Evolutionary conservation across 2,113 vertebrate species (phyloP), one percentile per base, ranked within the genome.

Genomic region (Rhabdomys dilectus): DNA sequence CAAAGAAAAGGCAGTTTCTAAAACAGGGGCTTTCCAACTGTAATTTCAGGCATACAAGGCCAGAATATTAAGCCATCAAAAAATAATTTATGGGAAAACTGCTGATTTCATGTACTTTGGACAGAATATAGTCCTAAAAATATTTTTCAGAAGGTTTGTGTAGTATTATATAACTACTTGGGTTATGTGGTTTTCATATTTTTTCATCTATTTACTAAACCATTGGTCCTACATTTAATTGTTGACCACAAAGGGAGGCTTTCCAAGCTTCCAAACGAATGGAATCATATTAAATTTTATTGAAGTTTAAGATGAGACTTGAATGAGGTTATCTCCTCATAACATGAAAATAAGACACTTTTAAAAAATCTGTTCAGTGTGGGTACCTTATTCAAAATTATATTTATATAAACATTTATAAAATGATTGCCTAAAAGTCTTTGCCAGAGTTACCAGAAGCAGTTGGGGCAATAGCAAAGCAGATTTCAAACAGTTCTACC

Each of bases 151-250:
- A 91, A 96, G 89, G 84, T 96, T 95, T 97, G 82, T 78, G 96
- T 95, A 93, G 95, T 95, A 94, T 98, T 97, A 94, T 93, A 48
- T 97, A 97, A 97, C 96, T 97, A 91, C 82, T 94, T 96, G 51
- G 93, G 93, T 97, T 96, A 87, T 97, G 97, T 90, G 96, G 97
- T 95, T 97, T 97, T 94, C 95, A 96, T 95, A 89, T 91, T 97
- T 98, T 97, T 96, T 91, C 90, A 62, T 91, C 60, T 97, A 77
- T 97, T 97, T 97, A 97, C 89, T 89, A 97, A 96, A 97, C 58
- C 88, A 90, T 89, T 96, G 78, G 84, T 95, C 87, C 51, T 96
- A 94, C 16, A 80, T 88, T 96, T 97, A 96, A 96, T 94, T 96
- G 85, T 85, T 96, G 75, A 96, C 90, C 97, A 95, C 96, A 95